phyloP scores from a whole-genome alignment of 2,113 vertebrate genomes.

The Semicossyphus pulcher region DNA sequence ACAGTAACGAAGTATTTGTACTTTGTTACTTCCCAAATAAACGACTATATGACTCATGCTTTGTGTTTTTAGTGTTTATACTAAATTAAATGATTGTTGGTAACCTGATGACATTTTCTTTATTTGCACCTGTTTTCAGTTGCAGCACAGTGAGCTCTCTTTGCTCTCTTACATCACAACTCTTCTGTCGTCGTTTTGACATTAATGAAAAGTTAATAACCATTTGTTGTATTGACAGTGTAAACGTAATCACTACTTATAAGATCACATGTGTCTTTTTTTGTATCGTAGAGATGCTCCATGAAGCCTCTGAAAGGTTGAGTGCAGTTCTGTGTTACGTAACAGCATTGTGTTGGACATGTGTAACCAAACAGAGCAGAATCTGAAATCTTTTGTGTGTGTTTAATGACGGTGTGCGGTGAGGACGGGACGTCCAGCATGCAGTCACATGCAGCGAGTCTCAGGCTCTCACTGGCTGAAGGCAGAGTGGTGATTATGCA shows the following conservation, averaged over 20 bases:
- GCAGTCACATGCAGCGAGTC: conserved; percentile 6
- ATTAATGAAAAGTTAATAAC: too few relatives aligned
- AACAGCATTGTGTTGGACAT: background rate
- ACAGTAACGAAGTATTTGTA: too few relatives aligned
- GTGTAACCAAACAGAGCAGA: background rate
- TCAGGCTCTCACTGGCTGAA: background rate
- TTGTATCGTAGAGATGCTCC: background rate
- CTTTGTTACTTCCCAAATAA: too few relatives aligned
- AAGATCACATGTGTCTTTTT: background rate
- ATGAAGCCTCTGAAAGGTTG: background rate
- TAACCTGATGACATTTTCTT: too few relatives aligned
- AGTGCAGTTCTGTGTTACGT: background rate
- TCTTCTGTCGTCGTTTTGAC: too few relatives aligned
- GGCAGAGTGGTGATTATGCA: conserved; percentile 19
- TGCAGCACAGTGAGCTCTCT: too few relatives aligned
- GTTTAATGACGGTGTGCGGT: background rate
- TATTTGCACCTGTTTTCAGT: too few relatives aligned
- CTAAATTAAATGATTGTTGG: too few relatives aligned
- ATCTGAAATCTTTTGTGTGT: background rate
- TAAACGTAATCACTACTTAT: background rate
- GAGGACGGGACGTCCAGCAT: background rate
- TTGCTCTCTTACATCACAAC: too few relatives aligned
- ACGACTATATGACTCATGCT: too few relatives aligned
- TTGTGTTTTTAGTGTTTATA: too few relatives aligned
- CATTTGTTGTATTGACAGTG: too few relatives aligned